Percentiles rank a stretch among this genome's conserved stretches.
Evolutionary conservation across 2,113 vertebrate species (phyloP).

Genomic region (Falco punctatus): DNA sequence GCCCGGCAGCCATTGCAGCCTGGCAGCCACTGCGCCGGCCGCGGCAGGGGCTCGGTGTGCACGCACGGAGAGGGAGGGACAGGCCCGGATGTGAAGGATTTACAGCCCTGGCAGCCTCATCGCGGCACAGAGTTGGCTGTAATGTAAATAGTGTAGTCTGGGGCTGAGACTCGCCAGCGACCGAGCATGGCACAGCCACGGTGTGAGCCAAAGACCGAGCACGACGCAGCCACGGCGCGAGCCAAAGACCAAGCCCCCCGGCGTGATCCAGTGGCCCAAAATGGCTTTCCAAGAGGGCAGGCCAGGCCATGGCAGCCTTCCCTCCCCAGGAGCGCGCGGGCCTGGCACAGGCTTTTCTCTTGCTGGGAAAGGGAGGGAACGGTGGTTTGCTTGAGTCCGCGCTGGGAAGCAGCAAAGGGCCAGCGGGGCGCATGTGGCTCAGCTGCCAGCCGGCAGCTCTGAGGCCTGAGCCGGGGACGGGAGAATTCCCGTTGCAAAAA

Average conservation of each 20-base stretch:
- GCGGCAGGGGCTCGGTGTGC: neutral
- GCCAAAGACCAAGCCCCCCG: neutral
- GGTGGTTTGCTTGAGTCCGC: fast-evolving
- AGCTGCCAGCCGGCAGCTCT: neutral
- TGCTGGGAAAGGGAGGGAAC: neutral
- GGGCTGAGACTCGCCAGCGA: neutral
- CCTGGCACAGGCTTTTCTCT: neutral
- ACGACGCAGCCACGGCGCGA: fast-evolving
- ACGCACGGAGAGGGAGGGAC: neutral
- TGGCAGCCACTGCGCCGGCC: fast-evolving
- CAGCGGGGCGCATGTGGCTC: fast-evolving
- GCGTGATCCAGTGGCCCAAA: neutral
- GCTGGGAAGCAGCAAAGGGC: neutral
- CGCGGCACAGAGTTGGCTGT: neutral
- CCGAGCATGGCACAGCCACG: fast-evolving
- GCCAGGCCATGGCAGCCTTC: neutral
- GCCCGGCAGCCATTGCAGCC: neutral
- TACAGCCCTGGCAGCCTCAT: neutral
- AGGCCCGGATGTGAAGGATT: neutral
- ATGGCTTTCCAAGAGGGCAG: neutral
- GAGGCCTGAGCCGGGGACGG: neutral
- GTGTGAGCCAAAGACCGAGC: fast-evolving
- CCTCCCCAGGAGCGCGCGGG: fast-evolving
- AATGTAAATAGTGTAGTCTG: neutral
- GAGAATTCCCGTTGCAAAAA: neutral